These are phyloP conservation scores for Amphibalanus amphitrite DNA, from an alignment of 1,140 invertebrate species.

Conservation along the genomic window DNA sequence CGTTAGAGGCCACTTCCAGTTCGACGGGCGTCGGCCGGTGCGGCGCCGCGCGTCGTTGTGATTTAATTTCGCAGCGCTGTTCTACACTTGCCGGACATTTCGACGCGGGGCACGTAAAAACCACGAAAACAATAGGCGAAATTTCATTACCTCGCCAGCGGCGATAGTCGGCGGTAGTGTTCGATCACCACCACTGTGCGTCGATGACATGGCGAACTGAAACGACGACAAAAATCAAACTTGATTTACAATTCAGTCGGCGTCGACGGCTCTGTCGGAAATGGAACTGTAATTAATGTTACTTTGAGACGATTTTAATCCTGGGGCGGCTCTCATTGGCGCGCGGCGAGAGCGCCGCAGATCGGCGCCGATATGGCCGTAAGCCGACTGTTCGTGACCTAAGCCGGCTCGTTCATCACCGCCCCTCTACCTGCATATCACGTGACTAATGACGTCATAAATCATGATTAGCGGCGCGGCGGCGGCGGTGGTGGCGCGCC, in stretches of 20 bases:
- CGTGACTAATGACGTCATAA: slow-evolving; percentile 1
- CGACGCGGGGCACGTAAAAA: background rate
- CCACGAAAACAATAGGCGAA: background rate
- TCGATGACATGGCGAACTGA: background rate
- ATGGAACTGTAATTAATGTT: slow-evolving; percentile 1
- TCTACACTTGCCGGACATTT: background rate
- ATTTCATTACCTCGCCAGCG: background rate
- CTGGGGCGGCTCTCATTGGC: background rate
- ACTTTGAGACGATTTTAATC: slow-evolving; percentile 2
- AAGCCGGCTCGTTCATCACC: background rate
- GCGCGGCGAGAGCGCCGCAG: background rate
- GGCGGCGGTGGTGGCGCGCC: too few species aligned
- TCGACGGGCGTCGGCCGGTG: background rate
- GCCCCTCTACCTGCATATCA: background rate
- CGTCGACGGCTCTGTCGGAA: background rate
- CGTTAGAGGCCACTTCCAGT: background rate
- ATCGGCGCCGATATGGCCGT: background rate
- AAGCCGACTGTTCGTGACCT: background rate
- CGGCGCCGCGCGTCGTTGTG: background rate
- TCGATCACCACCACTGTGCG: too few species aligned
- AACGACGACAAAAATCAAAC: background rate
- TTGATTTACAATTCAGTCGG: background rate
- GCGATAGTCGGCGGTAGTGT: background rate
- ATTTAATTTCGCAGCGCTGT: background rate
- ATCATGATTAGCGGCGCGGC: background rate